These are phyloP conservation scores for Drosophila watanabei DNA, from an alignment of 1,140 invertebrate species.

Conservation along the genomic window DNA sequence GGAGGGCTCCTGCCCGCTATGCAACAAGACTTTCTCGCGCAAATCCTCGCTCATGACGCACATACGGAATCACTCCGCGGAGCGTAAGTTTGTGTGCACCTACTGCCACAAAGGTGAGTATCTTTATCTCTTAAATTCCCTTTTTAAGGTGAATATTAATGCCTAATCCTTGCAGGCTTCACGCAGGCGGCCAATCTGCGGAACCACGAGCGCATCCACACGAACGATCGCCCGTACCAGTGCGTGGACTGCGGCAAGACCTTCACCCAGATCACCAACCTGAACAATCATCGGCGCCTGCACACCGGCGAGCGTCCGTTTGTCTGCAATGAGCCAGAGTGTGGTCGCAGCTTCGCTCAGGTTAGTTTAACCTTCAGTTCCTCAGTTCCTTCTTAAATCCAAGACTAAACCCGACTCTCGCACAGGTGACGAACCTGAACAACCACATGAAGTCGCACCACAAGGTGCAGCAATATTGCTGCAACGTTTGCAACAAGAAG, in stretches of 20 bases:
- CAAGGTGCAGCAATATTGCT: constrained; percentile 85
- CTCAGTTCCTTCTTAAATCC: neutral
- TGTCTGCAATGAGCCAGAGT: constrained; percentile 88
- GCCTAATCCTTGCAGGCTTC: constrained; percentile 86
- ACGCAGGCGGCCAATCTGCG: constrained; percentile 88
- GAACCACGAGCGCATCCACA: constrained; percentile 88
- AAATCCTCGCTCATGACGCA: constrained; percentile 88
- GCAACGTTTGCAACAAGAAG: constrained; percentile 85
- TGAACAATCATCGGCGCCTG: constrained; percentile 88
- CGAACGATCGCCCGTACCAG: constrained; percentile 88
- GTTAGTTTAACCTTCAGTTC: constrained; percentile 57
- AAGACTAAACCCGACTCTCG: neutral
- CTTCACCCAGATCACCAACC: constrained; percentile 88
- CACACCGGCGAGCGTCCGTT: constrained; percentile 88
- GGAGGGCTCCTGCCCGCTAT: constrained; percentile 86
- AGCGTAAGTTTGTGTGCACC: constrained; percentile 87
- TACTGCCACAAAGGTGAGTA: constrained; percentile 88
- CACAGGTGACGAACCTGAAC: constrained; percentile 84
- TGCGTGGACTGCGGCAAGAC: constrained; percentile 88
- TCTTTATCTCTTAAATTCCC: neutral
- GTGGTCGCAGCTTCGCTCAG: constrained; percentile 88
- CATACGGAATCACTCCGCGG: constrained; percentile 88
- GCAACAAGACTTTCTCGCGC: constrained; percentile 88
- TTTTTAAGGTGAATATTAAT: too few species aligned
- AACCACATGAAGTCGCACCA: constrained; percentile 86